Conservation (phyloP, 2,888 invertebrate species). For the Galeopsomyia nigrocyanea region DNA sequence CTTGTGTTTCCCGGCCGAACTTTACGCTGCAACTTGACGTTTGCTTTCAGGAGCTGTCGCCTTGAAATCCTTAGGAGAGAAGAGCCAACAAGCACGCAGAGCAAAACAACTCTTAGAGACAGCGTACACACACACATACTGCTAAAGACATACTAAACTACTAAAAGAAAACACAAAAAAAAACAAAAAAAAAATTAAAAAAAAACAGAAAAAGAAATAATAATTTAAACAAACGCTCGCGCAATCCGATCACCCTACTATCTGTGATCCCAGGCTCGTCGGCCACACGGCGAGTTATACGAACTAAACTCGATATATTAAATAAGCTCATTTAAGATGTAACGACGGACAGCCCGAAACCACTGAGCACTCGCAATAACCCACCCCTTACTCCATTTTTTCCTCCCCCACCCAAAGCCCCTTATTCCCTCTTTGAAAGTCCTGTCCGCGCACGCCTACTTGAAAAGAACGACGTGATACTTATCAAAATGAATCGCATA, state of each 20-base stretch:
- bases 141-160: slow-evolving; percentile 51
- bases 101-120: slow-evolving; percentile 46
- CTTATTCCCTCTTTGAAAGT: background rate
- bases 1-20: slow-evolving; percentile 1
- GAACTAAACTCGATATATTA: slow-evolving; percentile 66
- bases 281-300: slow-evolving; percentile 62
- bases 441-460: slow-evolving; percentile 10
- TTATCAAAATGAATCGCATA: slow-evolving; percentile 37
- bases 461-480: slow-evolving; percentile 17
- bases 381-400: slow-evolving; percentile 3
- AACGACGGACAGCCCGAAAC: slow-evolving; percentile 47
- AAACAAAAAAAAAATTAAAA: slow-evolving; percentile 42
- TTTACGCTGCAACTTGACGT: slow-evolving; percentile 53
- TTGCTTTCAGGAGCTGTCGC: slow-evolving; percentile 69
- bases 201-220: slow-evolving; percentile 49
- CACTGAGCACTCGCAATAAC: slow-evolving; percentile 38
- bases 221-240: slow-evolving; percentile 57
- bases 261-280: slow-evolving; percentile 67
- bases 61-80: slow-evolving; percentile 68
- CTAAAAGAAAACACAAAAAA: slow-evolving; percentile 36
- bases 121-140: slow-evolving; percentile 40
- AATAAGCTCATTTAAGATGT: slow-evolving; percentile 50
- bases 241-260: slow-evolving; percentile 68
- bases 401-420: background rate
- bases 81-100: slow-evolving; percentile 58